Base-by-base conservation (phyloP, 2,888 invertebrate genomes). In the Proisotoma minuta region DNA sequence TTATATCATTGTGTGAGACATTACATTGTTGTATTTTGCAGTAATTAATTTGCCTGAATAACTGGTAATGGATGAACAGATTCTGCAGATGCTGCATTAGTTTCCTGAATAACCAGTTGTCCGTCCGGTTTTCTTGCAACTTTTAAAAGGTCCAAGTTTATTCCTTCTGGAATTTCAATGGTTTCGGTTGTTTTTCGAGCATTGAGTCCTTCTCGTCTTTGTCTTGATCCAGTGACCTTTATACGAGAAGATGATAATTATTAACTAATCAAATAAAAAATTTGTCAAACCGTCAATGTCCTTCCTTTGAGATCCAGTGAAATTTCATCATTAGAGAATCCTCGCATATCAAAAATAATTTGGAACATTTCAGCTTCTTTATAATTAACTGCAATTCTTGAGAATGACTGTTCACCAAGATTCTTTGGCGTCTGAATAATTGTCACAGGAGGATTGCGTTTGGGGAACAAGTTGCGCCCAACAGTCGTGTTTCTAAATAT, bases 321-420 rank as follows among this genome's bases (percentile, higher is more conserved):
- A 22, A 69, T 69, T 54, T 69, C 69, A 48, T 67, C 62, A 22
- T 69, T 67, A 1, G 29, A 28, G 29, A 69, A 69, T 26, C 69
- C 69, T 29, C 57, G 50, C 50, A 69, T 47, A 52, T 69, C 65
- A 8, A 62, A 59, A 18, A 52, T 24, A 12, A 50, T 34, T 3
- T 50, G 49, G 27, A 40, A 63, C 3, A 52, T 60, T 8, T 18
- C 29, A 3, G 57, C n/a, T n/a, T n/a, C n/a, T n/a, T n/a, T n/a
- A n/a, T n/a, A n/a, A n/a, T n/a, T n/a, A n/a, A n/a, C n/a, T n/a
- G n/a, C n/a, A n/a, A n/a, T n/a, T n/a, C n/a, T n/a, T n/a, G n/a
- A n/a, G n/a, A n/a, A n/a, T n/a, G n/a, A n/a, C n/a, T n/a, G n/a
- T n/a, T n/a, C n/a, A n/a, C n/a, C n/a, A n/a, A n/a, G n/a, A n/a